These are phyloP conservation scores for Galago senegalensis DNA, from an alignment of 2,797 vertebrate genomes.

Conservation along the genomic window DNA sequence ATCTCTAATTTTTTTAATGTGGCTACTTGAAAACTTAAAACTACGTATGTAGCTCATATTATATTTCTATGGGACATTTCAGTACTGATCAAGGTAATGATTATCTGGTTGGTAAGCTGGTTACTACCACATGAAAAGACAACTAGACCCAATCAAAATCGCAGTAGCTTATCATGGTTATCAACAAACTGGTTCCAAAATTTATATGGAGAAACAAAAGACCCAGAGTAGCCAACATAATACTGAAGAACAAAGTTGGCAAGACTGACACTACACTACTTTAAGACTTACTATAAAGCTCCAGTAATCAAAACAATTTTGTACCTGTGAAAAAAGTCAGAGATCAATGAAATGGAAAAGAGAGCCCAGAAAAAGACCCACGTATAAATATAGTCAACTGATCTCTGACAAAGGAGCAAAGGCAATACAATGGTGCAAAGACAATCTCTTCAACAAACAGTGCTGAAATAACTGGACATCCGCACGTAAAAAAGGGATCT, in stretches of 20 bases:
- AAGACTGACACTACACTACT: not conserved
- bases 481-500: not conserved
- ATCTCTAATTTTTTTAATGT: not conserved
- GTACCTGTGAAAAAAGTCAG: not conserved
- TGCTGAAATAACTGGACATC: not conserved
- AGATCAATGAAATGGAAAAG: not conserved
- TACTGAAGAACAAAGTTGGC: not conserved
- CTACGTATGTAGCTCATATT: not conserved
- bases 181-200: not conserved
- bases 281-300: not conserved
- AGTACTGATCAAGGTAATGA: not conserved
- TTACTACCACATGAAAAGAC: slow-evolving; percentile 27
- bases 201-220: not conserved
- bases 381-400: not conserved
- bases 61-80: not conserved
- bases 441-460: not conserved
- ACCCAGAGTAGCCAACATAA: not conserved
- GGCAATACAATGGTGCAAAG: not conserved
- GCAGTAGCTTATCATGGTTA: not conserved
- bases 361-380: not conserved
- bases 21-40: slow-evolving; percentile 21
- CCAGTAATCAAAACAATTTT: not conserved
- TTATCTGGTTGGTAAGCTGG: not conserved
- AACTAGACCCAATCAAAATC: not conserved
- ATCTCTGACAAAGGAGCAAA: not conserved